These are phyloP conservation scores for Plectropomus leopardus DNA, from an alignment of 2,113 vertebrate species.

Conservation along the genomic window DNA sequence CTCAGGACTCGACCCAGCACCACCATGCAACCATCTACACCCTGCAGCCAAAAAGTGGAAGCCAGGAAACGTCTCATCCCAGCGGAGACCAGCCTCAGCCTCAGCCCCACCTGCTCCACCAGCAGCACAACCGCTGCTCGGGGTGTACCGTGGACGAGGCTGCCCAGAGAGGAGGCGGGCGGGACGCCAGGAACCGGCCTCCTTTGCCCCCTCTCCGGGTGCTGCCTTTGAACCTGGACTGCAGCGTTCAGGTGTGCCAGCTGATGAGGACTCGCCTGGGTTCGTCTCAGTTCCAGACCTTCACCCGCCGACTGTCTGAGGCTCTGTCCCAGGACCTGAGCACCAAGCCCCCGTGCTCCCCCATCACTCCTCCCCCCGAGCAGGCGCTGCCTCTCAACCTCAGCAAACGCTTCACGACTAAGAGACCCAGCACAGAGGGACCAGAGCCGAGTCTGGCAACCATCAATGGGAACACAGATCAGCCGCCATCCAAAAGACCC, in stretches of 20 bases:
- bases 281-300: constrained; percentile 81
- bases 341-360: constrained; percentile 63
- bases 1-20: constrained; percentile 67
- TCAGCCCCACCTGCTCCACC: constrained; percentile 26
- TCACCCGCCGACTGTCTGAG: constrained; percentile 85
- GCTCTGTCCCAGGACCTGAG: constrained; percentile 85
- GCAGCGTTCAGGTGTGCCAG: constrained; percentile 85
- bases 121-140: constrained; percentile 62
- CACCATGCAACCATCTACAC: constrained; percentile 60
- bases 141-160: constrained; percentile 61
- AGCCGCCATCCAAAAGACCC: constrained; percentile 55
- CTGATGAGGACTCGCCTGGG: constrained; percentile 83
- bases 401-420: constrained; percentile 78
- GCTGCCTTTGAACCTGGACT: constrained; percentile 86
- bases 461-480: constrained; percentile 39
- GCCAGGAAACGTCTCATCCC: constrained; percentile 50
- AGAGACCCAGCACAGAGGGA: constrained; percentile 62
- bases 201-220: constrained; percentile 83
- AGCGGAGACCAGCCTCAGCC: constrained; percentile 46
- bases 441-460: constrained; percentile 4
- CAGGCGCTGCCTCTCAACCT: constrained; percentile 86
- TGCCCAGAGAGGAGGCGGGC: constrained; percentile 20
- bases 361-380: constrained; percentile 73
- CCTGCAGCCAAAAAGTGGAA: constrained; percentile 70
- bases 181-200: constrained; percentile 63